Conservation (phyloP, 2,113 vertebrate species). For the Verasper variegatus region DNA sequence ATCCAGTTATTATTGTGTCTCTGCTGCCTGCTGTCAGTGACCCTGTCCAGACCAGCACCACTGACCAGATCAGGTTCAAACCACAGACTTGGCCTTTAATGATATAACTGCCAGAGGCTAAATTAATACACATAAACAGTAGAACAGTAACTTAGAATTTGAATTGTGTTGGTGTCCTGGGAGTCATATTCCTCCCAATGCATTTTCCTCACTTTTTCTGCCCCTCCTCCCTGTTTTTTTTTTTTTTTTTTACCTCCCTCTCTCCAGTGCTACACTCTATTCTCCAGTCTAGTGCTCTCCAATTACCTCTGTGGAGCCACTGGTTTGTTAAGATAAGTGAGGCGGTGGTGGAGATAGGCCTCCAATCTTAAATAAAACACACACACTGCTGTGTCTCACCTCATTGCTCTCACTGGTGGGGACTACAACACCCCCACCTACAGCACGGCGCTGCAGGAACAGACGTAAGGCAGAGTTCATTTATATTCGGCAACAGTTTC, state of each 20-base stretch:
- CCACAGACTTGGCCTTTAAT: constrained; percentile 16
- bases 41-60: constrained; percentile 25
- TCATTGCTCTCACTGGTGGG: constrained; percentile 64
- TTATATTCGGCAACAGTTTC: constrained; percentile 61
- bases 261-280: constrained; percentile 62
- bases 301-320: constrained; percentile 77
- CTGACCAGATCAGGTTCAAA: constrained; percentile 13
- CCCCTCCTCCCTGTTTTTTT: constrained; percentile 21
- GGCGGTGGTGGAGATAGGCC: constrained; percentile 69
- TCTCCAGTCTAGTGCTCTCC: constrained; percentile 78
- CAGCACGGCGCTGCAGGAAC: constrained; percentile 46
- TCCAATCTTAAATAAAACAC: constrained; percentile 79
- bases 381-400: constrained; percentile 72
- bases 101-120: not conserved
- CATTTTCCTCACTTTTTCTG: constrained; percentile 34
- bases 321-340: constrained; percentile 82
- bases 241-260: too few relatives aligned
- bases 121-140: not conserved
- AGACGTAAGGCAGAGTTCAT: constrained; percentile 42
- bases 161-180: not conserved
- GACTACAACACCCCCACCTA: constrained; percentile 50
- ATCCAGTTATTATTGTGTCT: constrained; percentile 59
- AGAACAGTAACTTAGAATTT: not conserved
- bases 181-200: constrained; percentile 15
- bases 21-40: constrained; percentile 32